Evolutionary conservation across 2,888 invertebrate genomes (phyloP).

Genomic region (Apodemia duryi): DNA sequence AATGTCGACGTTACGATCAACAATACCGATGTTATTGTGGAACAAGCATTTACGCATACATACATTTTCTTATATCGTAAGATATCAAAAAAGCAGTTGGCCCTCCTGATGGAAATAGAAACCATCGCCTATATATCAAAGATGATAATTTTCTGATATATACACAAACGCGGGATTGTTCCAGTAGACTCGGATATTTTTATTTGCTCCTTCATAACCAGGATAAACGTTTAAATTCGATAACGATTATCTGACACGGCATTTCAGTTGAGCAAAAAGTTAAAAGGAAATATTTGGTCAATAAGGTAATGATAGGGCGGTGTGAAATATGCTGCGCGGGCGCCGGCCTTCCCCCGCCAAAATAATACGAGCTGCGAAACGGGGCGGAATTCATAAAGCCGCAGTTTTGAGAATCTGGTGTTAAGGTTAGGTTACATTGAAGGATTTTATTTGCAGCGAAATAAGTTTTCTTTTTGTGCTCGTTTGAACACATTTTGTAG

Average conservation of each 20-base stretch:
- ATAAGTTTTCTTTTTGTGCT: no score
- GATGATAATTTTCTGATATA: no score
- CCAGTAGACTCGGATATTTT: neutral
- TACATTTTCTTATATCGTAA: no score
- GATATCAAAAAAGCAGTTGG: no score
- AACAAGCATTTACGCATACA: no score
- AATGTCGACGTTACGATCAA: no score
- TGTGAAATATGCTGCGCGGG: conserved; percentile 9
- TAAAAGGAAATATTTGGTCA: conserved; percentile 6
- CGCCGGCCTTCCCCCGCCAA: conserved; percentile 1
- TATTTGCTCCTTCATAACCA: neutral
- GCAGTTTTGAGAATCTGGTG: neutral
- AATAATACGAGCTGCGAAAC: conserved; percentile 4
- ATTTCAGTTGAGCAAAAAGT: conserved; percentile 6
- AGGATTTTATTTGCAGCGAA: no score
- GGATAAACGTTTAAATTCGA: neutral
- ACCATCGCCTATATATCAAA: no score
- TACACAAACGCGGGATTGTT: no score
- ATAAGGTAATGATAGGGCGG: conserved; percentile 11
- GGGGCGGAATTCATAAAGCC: neutral
- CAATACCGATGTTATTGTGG: no score
- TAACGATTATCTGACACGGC: neutral
- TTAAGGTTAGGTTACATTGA: neutral
- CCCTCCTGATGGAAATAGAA: no score
- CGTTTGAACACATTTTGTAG: no score